Evolutionary conservation across 2,113 vertebrate species (phyloP).

Genomic region (Plecotus auritus): DNA sequence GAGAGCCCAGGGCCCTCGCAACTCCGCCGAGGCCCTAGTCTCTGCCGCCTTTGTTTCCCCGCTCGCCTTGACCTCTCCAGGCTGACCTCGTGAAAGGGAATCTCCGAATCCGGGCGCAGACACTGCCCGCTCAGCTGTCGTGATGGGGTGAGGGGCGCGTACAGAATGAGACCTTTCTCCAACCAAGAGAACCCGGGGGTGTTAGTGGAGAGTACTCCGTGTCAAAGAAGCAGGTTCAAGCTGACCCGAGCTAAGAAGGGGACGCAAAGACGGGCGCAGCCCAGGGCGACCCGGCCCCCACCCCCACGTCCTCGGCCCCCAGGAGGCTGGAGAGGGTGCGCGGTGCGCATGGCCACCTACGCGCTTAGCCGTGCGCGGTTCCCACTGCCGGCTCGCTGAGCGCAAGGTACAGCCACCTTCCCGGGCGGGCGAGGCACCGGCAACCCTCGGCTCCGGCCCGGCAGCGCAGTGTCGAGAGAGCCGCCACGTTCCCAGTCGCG

Average conservation of each 20-base stretch:
- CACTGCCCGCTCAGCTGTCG: not conserved
- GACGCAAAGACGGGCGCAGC: not conserved
- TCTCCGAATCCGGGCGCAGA: not conserved
- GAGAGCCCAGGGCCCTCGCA: not conserved
- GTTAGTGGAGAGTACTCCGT: not conserved
- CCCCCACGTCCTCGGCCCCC: not conserved
- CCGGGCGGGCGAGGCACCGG: not conserved
- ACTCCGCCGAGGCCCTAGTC: not conserved
- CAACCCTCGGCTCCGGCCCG: not conserved
- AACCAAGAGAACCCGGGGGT: not conserved
- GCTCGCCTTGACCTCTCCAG: not conserved
- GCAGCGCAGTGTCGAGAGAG: not conserved
- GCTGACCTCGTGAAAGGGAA: not conserved
- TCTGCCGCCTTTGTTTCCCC: constrained; percentile 18
- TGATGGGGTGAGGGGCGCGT: not conserved
- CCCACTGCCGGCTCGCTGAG: not conserved
- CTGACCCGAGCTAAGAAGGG: not conserved
- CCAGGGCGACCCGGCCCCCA: not conserved
- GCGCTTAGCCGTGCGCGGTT: not conserved
- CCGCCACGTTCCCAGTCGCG: constrained; percentile 63
- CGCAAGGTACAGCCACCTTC: not conserved
- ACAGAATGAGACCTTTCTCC: not conserved
- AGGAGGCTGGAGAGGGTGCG: not conserved
- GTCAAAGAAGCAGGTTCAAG: constrained; percentile 8
- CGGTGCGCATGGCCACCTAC: constrained; percentile 54